Evolutionary conservation across 2,888 invertebrate species (phyloP).

Genomic region (Cryptocheilus praepositus): DNA sequence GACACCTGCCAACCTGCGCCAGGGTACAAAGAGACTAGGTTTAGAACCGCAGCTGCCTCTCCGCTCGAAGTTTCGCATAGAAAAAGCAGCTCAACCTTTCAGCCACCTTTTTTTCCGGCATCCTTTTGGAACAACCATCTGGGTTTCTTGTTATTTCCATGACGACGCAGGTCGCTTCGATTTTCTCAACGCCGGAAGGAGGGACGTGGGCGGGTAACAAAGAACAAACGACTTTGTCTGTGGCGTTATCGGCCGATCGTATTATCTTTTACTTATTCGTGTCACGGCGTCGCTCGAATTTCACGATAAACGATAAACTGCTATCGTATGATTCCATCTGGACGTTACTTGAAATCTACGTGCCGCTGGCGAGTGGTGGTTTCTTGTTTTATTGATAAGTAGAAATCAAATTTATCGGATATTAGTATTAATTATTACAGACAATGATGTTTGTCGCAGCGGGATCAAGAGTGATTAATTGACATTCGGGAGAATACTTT

Average conservation of each 20-base stretch:
- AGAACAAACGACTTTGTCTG: too few species aligned
- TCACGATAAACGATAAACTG: neutral
- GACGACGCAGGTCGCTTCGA: neutral
- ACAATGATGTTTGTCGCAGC: too few species aligned
- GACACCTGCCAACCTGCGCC: slow-evolving; percentile 62
- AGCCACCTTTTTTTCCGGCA: neutral
- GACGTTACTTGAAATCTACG: too few species aligned
- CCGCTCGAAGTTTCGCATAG: slow-evolving; percentile 21
- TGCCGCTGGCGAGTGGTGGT: too few species aligned
- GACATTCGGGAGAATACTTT: too few species aligned
- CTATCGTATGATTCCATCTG: too few species aligned
- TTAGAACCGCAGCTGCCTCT: slow-evolving; percentile 37
- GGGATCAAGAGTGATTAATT: too few species aligned
- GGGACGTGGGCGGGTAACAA: neutral
- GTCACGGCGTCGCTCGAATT: neutral
- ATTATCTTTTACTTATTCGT: too few species aligned
- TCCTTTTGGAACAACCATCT: slow-evolving; percentile 3
- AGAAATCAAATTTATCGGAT: too few species aligned
- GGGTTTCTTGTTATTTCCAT: neutral
- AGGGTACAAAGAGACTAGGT: slow-evolving; percentile 41
- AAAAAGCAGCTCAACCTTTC: slow-evolving; percentile 11
- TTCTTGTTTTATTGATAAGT: too few species aligned
- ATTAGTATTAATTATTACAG: too few species aligned
- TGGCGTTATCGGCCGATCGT: too few species aligned
- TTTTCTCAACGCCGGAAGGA: neutral